Evolutionary conservation across 2,113 vertebrate genomes (phyloP), one percentile per base, ranked within the genome.

Genomic region (Glaucomys volans): DNA sequence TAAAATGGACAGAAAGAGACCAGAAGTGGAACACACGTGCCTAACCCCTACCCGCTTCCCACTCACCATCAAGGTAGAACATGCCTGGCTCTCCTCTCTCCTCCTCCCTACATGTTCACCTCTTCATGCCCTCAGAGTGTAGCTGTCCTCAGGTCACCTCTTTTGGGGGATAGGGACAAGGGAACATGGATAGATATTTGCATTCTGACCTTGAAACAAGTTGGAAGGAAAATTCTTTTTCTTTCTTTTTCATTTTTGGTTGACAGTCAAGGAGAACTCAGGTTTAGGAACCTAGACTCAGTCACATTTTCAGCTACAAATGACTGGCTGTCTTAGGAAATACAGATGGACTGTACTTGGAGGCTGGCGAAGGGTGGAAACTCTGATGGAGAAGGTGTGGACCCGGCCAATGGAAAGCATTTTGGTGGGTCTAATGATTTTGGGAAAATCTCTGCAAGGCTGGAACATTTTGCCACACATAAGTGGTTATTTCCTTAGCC

Each of bases 401-500:
- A 28, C 67, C 47, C 54, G 72, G 97, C 96, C 85, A 83, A 22
- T 74, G 88, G 95, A 96, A 97, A 93, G 89, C 86, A 0, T 97
- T 97, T 96, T 42, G 40, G 95, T 95, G 95, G 80, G 93, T 87
- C 95, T 97, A 97, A 97, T 97, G 97, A 96, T 97, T 96, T 97
- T 92, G 97, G 97, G 95, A 97, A 98, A 97, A 97, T 97, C 97
- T 97, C 93, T 92, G 95, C 76, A 90, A 95, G 95, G 87, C 95
- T 98, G 95, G 95, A 97, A 97, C 96, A 95, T 98, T 97, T 96
- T 96, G 96, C 96, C 95, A 87, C 90, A 96, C 95, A 17, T 97
- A 98, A 97, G 97, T 98, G 97, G 97, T 95, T 95, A 97, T 96
- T 97, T 97, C 97, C 97, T 97, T 93, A 93, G 90, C 91, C 87